phyloP scores from a whole-genome alignment of 2,113 vertebrate species.

The Girardinichthys multiradiatus region DNA sequence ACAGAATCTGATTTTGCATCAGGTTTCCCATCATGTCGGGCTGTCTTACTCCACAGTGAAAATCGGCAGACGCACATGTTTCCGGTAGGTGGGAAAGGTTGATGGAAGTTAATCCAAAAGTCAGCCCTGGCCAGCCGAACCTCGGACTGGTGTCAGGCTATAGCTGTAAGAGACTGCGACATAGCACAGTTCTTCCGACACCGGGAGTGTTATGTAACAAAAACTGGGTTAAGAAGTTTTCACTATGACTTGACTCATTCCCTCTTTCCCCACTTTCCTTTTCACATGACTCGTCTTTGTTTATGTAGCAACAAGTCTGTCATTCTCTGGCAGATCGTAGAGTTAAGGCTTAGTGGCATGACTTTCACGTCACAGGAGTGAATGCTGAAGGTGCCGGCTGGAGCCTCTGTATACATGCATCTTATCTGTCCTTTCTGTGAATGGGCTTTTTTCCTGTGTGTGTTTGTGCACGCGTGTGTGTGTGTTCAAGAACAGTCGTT shows the following conservation, averaged over 20 bases:
- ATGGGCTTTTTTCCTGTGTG: conserved; percentile 32
- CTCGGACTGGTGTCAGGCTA: conserved; percentile 17
- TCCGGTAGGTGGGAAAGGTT: neutral
- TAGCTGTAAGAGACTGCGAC: conserved; percentile 33
- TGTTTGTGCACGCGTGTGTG: conserved; percentile 12
- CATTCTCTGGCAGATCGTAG: conserved; percentile 22
- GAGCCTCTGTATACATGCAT: conserved; percentile 9
- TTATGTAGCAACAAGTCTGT: conserved; percentile 70
- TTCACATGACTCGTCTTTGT: conserved; percentile 66
- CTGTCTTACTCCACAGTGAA: neutral
- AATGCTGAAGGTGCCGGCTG: conserved; percentile 30
- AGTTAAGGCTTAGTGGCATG: conserved; percentile 48
- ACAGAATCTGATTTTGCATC: neutral
- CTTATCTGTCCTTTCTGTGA: conserved; percentile 18
- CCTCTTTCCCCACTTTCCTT: conserved; percentile 45
- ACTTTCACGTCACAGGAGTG: conserved; percentile 47
- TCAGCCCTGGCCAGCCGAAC: conserved; percentile 2
- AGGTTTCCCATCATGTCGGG: neutral
- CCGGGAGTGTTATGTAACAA: conserved; percentile 30
- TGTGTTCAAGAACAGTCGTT: conserved; percentile 56
- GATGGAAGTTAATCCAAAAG: conserved; percentile 15
- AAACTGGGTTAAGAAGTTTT: conserved; percentile 55
- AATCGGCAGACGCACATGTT: neutral
- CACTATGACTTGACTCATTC: conserved; percentile 53
- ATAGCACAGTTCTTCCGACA: conserved; percentile 33